Percentiles rank a stretch among this genome's conserved stretches.
Conservation (phyloP, 2,113 vertebrate genomes). For the Syngnathus scovelli region DNA sequence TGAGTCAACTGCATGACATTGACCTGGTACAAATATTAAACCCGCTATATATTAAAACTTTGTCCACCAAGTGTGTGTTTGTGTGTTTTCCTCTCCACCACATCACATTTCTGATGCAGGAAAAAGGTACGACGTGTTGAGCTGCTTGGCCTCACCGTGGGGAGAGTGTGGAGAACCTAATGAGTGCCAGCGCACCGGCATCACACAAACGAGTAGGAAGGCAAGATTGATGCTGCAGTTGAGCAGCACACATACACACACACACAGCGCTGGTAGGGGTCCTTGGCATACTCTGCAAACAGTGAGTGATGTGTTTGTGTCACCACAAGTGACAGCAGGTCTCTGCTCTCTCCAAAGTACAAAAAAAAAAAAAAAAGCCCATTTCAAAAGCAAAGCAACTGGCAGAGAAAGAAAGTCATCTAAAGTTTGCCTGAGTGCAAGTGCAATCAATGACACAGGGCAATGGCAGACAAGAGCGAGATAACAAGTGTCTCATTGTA, state of each 20-base stretch:
- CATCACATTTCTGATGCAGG: no score
- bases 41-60: slow-evolving; percentile 3
- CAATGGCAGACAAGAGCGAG: slow-evolving; percentile 21
- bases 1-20: no score
- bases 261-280: background rate
- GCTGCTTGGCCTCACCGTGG: background rate
- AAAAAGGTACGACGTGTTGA: no score
- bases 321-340: background rate
- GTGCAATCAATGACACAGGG: slow-evolving; percentile 39
- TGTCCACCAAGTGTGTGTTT: no score
- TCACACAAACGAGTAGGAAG: slow-evolving; percentile 19
- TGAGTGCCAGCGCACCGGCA: slow-evolving; percentile 17
- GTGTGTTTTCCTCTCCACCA: no score
- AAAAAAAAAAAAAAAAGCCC: slow-evolving; percentile 15
- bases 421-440: slow-evolving; percentile 37
- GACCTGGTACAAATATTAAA: background rate
- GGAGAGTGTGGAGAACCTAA: slow-evolving; percentile 22
- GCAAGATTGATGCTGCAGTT: slow-evolving; percentile 47
- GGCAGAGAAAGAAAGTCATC: slow-evolving; percentile 36
- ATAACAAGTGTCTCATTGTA: slow-evolving; percentile 27
- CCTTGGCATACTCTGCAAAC: background rate
- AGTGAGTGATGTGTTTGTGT: background rate
- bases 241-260: background rate
- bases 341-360: background rate
- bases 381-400: slow-evolving; percentile 37